Evolutionary conservation across 1,140 invertebrate genomes (phyloP).

Genomic region (Frieseomelitta varia): DNA sequence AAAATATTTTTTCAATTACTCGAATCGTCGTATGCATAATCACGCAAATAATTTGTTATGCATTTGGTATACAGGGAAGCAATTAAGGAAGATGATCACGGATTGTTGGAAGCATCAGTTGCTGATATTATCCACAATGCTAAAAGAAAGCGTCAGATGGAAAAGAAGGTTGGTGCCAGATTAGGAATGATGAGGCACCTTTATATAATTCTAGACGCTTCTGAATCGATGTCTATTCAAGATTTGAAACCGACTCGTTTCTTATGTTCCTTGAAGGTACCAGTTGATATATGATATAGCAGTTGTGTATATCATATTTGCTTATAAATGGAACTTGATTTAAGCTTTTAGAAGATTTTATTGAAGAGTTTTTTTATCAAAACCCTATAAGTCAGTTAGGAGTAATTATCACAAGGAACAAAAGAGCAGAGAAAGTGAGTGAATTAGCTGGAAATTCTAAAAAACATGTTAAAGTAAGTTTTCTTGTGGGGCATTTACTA

Average conservation of each 20-base stretch:
- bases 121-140: constrained; percentile 95
- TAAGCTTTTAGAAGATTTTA: constrained; percentile 95
- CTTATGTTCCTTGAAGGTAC: constrained; percentile 93
- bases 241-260: constrained; percentile 98
- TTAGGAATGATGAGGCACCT: constrained; percentile 98
- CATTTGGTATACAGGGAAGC: constrained; percentile 91
- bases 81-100: constrained; percentile 97
- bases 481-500: background rate
- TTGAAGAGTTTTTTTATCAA: constrained; percentile 98
- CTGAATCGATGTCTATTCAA: constrained; percentile 95
- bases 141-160: constrained; percentile 89
- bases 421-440: constrained; percentile 95
- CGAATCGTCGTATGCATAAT: background rate
- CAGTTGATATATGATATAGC: background rate
- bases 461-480: constrained; percentile 88
- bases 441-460: constrained; percentile 93
- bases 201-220: constrained; percentile 95
- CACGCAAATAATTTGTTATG: constrained; percentile 47
- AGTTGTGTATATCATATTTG: background rate
- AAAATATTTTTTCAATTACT: constrained; percentile 13
- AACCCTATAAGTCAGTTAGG: constrained; percentile 99
- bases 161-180: constrained; percentile 88
- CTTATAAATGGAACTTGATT: constrained; percentile 43
- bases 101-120: constrained; percentile 93
- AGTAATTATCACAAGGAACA: constrained; percentile 95